These are phyloP conservation scores for Stegastes partitus DNA, from an alignment of 2,113 vertebrate genomes.

Conservation along the genomic window DNA sequence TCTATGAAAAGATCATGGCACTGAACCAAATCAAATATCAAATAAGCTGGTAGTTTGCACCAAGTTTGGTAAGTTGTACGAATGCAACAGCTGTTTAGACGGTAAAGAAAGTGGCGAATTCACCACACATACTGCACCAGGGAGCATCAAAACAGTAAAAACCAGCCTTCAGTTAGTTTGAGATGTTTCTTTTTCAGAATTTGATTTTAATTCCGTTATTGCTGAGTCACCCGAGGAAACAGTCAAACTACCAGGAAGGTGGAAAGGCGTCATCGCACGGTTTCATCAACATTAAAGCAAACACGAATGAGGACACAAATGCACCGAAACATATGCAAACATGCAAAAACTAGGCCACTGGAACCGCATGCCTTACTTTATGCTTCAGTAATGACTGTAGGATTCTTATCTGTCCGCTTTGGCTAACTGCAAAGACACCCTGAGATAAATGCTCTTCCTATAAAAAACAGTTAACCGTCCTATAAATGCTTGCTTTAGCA, in stretches of 20 bases:
- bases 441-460: not conserved
- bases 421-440: not conserved
- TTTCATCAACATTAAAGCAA: conserved; percentile 17
- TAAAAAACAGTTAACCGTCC: conserved; percentile 9
- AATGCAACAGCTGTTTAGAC: not conserved
- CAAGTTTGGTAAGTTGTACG: not conserved
- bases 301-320: conserved; percentile 2
- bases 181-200: not conserved
- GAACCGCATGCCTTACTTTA: conserved; percentile 23
- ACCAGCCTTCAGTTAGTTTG: not conserved
- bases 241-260: not conserved
- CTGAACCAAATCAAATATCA: not conserved
- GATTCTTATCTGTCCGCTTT: not conserved
- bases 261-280: not conserved
- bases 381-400: not conserved
- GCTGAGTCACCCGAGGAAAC: conserved; percentile 8
- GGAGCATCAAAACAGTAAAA: not conserved
- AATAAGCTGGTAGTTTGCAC: not conserved
- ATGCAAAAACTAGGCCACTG: conserved; percentile 40
- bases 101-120: not conserved
- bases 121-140: not conserved
- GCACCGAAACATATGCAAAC: not conserved
- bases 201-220: not conserved
- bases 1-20: not conserved
- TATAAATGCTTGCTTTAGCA: conserved; percentile 29